Evolutionary conservation across 2,113 vertebrate genomes (phyloP).

Genomic region (Podiceps cristatus): DNA sequence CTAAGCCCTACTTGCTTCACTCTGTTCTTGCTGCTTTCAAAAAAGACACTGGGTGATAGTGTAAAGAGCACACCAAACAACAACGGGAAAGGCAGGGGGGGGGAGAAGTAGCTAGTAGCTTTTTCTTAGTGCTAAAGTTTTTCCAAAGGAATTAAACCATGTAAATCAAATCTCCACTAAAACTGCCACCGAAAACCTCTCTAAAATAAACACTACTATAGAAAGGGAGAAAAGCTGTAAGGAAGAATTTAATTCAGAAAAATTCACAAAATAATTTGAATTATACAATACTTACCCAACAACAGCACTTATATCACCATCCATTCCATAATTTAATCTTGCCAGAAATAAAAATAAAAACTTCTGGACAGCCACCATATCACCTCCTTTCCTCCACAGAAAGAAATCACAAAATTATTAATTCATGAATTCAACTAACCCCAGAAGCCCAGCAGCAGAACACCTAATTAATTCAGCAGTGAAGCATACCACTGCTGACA

Average conservation of each 20-base stretch:
- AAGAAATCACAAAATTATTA: constrained; percentile 2
- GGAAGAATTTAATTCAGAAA: not conserved
- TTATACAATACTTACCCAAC: not conserved
- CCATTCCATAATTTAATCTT: not conserved
- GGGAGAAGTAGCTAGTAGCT: rapidly evolving
- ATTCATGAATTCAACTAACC: constrained; percentile 34
- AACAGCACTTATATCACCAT: not conserved
- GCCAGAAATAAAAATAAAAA: not conserved
- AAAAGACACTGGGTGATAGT: not conserved
- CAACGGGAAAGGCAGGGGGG: not conserved
- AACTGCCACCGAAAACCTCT: not conserved
- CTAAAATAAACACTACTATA: not conserved
- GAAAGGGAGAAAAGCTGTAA: not conserved
- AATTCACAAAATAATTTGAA: not conserved
- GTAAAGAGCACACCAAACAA: not conserved
- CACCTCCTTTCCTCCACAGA: not conserved
- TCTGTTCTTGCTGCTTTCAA: not conserved
- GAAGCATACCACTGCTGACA: not conserved
- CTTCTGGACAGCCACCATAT: not conserved
- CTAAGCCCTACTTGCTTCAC: not conserved
- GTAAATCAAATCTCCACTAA: not conserved
- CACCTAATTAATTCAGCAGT: constrained; percentile 48
- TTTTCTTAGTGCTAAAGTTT: not conserved
- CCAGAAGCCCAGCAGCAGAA: not conserved
- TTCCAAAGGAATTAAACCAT: not conserved